phyloP scores from a whole-genome alignment of 2,113 vertebrate species.

The Gnathonemus longibarbis region DNA sequence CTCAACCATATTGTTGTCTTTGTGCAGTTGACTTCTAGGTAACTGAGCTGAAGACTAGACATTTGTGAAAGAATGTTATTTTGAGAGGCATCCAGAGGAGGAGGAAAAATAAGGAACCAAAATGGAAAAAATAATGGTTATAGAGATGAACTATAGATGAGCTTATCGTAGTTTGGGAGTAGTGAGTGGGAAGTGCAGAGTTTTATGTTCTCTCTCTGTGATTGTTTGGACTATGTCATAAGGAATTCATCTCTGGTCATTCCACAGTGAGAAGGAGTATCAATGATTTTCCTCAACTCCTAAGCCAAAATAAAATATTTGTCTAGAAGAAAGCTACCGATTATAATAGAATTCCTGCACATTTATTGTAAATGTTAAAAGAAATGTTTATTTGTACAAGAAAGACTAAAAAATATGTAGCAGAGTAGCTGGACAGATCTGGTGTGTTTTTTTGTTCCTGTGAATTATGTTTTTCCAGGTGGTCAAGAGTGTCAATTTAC shows the following conservation, averaged over 20 bases:
- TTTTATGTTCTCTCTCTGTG: not conserved
- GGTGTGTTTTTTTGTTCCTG: not conserved
- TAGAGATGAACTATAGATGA: not conserved
- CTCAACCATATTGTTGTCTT: not conserved
- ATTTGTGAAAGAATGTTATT: not conserved
- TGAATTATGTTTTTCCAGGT: slow-evolving; percentile 1
- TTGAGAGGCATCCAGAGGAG: not conserved
- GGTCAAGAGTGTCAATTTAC: not conserved
- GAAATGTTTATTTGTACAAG: slow-evolving; percentile 11
- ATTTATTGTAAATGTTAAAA: not conserved
- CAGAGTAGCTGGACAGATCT: not conserved
- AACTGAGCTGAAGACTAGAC: not conserved
- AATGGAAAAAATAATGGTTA: not conserved
- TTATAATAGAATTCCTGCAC: not conserved
- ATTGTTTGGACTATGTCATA: not conserved
- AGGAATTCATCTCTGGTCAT: not conserved
- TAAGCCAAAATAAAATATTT: slow-evolving; percentile 8
- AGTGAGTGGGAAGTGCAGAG: not conserved
- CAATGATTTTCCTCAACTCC: not conserved
- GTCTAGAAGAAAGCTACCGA: not conserved
- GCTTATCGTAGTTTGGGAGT: not conserved
- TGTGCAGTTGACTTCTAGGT: not conserved
- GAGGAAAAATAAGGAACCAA: not conserved
- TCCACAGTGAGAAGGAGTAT: not conserved
- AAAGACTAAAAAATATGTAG: slow-evolving; percentile 1